Evolutionary conservation across 2,113 vertebrate species (phyloP).

Genomic region (Megaceryle torquata): DNA sequence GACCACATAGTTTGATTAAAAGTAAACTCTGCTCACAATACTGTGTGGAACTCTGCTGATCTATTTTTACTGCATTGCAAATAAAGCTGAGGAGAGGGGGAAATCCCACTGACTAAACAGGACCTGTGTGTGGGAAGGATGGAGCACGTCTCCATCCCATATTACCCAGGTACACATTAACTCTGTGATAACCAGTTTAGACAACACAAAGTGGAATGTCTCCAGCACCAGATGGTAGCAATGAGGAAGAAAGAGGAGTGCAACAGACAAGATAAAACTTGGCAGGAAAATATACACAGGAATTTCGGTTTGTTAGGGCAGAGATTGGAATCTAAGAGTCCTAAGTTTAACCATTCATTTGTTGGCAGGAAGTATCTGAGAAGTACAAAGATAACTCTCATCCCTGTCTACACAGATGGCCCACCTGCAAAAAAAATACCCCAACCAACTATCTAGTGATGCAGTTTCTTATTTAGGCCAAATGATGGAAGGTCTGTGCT

Average conservation of each 20-base stretch:
- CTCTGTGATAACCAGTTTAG: conserved; percentile 52
- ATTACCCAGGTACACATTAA: conserved; percentile 55
- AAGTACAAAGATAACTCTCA: not conserved
- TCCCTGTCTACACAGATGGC: not conserved
- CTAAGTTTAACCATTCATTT: conserved; percentile 16
- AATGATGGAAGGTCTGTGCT: not conserved
- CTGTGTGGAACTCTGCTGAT: not conserved
- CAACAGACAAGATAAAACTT: conserved; percentile 51
- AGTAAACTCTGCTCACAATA: not conserved
- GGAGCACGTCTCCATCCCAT: not conserved
- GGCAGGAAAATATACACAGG: conserved; percentile 18
- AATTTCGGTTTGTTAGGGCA: conserved; percentile 33
- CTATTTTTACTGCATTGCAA: conserved; percentile 57
- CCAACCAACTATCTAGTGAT: not conserved
- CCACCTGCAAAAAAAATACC: not conserved
- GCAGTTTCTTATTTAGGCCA: not conserved
- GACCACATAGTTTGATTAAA: conserved; percentile 46
- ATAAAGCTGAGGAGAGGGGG: conserved; percentile 14
- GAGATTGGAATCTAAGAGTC: conserved; percentile 29
- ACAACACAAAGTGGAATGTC: conserved; percentile 19
- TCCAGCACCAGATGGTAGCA: conserved; percentile 45
- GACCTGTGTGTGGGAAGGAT: not conserved
- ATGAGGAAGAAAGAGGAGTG: conserved; percentile 39
- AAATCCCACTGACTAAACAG: conserved; percentile 52
- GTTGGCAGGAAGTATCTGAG: not conserved